A percentile compares a stretch with the other conserved stretches of the same genome.
These are phyloP conservation scores for Myrmophylax atrothorax DNA, from an alignment of 2,113 vertebrate genomes.

Conservation along the genomic window DNA sequence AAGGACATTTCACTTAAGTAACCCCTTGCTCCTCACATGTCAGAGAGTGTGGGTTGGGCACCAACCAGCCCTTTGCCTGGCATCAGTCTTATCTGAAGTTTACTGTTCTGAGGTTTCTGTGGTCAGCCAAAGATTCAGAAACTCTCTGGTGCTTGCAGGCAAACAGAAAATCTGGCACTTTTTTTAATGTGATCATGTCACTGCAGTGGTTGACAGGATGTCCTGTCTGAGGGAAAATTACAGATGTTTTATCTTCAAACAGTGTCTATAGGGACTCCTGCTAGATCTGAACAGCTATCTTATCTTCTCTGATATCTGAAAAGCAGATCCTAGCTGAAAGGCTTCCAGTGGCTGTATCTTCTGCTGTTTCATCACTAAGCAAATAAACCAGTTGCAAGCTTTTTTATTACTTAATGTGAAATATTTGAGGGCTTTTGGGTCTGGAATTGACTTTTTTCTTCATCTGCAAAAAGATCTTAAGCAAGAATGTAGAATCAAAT, in stretches of 20 bases:
- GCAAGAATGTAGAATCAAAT: background rate
- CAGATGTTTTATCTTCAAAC: background rate
- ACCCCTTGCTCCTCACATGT: background rate
- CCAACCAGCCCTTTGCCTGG: background rate
- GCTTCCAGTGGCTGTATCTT: background rate
- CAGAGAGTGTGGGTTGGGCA: background rate
- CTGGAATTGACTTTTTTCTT: background rate
- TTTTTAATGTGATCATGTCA: background rate
- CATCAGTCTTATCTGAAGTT: conserved; percentile 20
- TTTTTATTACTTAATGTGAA: background rate
- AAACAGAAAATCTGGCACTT: background rate
- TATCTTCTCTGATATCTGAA: background rate
- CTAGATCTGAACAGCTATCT: background rate
- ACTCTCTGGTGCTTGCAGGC: background rate
- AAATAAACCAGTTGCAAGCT: background rate
- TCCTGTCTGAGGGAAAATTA: background rate
- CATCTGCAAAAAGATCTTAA: background rate
- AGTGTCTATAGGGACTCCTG: background rate
- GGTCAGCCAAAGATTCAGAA: background rate
- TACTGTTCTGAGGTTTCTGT: background rate
- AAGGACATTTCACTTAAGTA: background rate
- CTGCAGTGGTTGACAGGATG: background rate
- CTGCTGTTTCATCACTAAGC: background rate
- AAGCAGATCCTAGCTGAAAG: background rate
- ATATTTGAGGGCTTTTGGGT: background rate